Base-by-base conservation (phyloP, 2,797 vertebrate genomes). In the Mus minutoides region DNA sequence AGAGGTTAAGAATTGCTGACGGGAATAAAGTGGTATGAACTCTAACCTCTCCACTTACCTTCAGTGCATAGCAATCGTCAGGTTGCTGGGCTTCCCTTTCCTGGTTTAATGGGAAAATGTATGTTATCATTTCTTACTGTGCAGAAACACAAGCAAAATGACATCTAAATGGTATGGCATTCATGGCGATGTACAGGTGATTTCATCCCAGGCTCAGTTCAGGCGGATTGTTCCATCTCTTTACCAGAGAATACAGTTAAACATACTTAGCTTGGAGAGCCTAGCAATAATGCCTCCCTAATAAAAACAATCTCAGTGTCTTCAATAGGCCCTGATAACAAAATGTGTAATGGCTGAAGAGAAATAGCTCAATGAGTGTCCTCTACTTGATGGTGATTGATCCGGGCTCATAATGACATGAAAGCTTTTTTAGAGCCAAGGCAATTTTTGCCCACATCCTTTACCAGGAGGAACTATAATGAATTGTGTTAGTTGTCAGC, bases 271-370 rank as follows among this genome's bases (percentile, higher is more conserved):
- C 94, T 90, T 90, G 77, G 69, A 96, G 80, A 56, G 96, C 60
- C 94, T 71, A 71, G 86, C 87, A 93, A 93, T 96, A 93, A 96
- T 92, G 88, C 73, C 93, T 93, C 69, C 90, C 96, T 97, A 95
- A 95, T 94, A 97, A 95, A 97, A 98, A 97, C 96, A 94, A 94
- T 96, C 97, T 95, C 97, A 90, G 76, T 94, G 91, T 92, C 96
- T 82, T 96, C 91, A 89, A 76, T 26, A 60, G 88, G 40, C 77
- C 58, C 76, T 86, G 67, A 90, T 96, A 94, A 89, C 80, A 49
- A 92, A 97, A 96, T 96, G 58, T 87, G 14, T 92, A 93, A 94
- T 7, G 60, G 91, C 80, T 91, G 29, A 19, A 46, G 87, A 96
- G 73, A 75, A 96, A 94, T 73, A 82, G 92, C 86, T 90, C 93